phyloP scores from a whole-genome alignment of 2,888 invertebrate genomes.

The Pollenia griseotomentosa region DNA sequence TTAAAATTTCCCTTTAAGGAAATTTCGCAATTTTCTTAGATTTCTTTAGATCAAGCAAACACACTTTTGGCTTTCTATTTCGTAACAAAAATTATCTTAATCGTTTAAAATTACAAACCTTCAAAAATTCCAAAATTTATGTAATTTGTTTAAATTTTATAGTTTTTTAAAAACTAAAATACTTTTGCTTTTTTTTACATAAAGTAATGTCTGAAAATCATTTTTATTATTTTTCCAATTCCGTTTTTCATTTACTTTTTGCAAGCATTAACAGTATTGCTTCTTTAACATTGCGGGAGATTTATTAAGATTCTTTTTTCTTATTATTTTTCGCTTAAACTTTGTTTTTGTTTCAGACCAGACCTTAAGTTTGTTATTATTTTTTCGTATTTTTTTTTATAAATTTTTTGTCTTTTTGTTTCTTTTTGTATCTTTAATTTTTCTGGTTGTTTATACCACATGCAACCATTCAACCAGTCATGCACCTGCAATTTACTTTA shows the following conservation, averaged over 20 bases:
- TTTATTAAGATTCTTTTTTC: slow-evolving; percentile 74
- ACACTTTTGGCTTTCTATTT: slow-evolving; percentile 17
- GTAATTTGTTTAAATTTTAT: neutral
- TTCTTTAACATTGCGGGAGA: slow-evolving; percentile 77
- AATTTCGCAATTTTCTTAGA: neutral
- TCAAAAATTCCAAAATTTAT: neutral
- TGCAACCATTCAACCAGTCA: slow-evolving; percentile 78
- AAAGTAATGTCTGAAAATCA: too few species aligned
- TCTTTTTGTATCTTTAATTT: slow-evolving; percentile 61
- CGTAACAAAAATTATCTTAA: too few species aligned
- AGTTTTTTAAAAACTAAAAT: neutral
- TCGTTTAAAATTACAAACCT: neutral
- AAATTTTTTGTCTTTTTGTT: slow-evolving; percentile 42
- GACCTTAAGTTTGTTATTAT: slow-evolving; percentile 48
- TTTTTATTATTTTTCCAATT: slow-evolving; percentile 29
- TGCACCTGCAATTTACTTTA: slow-evolving; percentile 84
- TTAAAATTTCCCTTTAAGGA: too few species aligned
- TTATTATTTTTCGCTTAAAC: slow-evolving; percentile 45
- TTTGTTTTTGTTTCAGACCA: slow-evolving; percentile 50
- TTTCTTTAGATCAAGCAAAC: neutral
- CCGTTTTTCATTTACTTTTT: slow-evolving; percentile 43
- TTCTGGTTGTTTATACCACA: slow-evolving; percentile 65
- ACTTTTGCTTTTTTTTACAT: slow-evolving; percentile 5
- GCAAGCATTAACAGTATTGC: slow-evolving; percentile 75
- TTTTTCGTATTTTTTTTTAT: neutral